Evolutionary conservation across 2,113 vertebrate species (phyloP), one percentile per base, ranked within the genome.

Genomic region (Aegotheles bennettii): DNA sequence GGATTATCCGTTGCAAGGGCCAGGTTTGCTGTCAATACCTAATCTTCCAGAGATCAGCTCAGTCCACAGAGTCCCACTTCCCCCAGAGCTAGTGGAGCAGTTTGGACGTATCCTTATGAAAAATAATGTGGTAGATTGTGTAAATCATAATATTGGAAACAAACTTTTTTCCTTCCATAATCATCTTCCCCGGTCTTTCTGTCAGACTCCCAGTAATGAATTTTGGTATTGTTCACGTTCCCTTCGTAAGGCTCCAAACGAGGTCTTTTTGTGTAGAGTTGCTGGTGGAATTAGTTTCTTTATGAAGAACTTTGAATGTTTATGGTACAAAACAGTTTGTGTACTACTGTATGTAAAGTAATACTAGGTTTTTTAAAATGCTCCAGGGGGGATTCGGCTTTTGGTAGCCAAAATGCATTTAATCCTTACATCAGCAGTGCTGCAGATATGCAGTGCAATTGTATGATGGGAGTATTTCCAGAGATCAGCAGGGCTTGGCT

Each of bases 401-500:
- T 56, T 92, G 15, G 5, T 94, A 13, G 5, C 6, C 6, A 6
- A n/a, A 61, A 16, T n/a, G 4, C 28, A 23, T 93, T 94, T 96
- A 63, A n/a, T 53, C 97, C 97, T 99, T 99, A 99, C 98, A 98
- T 97, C 83, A 51, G 7, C 4, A 18, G 16, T 93, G 36, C 57
- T 70, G 84, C 96, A 99, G 99, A 99, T 96, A 99, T 99, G 99
- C 99, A 99, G 43, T 99, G 99, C 93, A 99, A 99, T 88, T 99
- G 99, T 97, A 99, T 99, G 99, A 99, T 99, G 99, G 99, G 99
- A 67, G 99, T 99, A 61, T 99, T 99, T 77, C 99, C 99, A 35
- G 98, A 99, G 92, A 99, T 99, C 81, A 98, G 97, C 95, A 98
- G 99, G 94, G 99, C 99, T 5, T 99, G 99, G 99, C 98, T 99